phyloP scores from a whole-genome alignment of 2,797 vertebrate species.

The Mionectes olivaceus region DNA sequence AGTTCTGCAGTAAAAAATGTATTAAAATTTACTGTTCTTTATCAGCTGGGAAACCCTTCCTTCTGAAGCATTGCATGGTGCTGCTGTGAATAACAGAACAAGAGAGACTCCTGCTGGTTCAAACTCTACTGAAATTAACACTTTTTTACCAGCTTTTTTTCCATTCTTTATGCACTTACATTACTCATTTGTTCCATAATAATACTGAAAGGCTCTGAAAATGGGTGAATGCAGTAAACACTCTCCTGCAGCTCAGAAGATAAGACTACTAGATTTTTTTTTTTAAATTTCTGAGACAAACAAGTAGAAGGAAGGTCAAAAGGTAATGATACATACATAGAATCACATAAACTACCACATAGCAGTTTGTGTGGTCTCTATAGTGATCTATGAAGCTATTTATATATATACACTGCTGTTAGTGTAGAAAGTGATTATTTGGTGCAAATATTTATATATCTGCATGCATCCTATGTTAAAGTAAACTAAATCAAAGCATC shows the following conservation, averaged over 20 bases:
- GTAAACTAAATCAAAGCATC: neutral
- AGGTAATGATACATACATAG: neutral
- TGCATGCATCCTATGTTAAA: neutral
- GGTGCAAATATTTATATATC: neutral
- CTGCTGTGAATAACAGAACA: constrained; percentile 31
- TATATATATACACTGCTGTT: neutral
- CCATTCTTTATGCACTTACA: neutral
- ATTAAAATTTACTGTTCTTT: constrained; percentile 3
- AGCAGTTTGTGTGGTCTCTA: neutral
- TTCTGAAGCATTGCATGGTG: neutral
- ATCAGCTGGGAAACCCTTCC: neutral
- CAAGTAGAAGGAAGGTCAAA: neutral
- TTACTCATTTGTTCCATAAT: neutral
- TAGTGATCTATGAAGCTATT: neutral
- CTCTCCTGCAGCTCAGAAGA: neutral
- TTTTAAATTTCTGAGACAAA: neutral
- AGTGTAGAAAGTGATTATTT: neutral
- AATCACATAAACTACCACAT: neutral
- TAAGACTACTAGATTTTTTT: neutral
- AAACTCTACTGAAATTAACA: neutral
- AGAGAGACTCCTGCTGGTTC: constrained; percentile 66
- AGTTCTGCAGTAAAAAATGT: constrained; percentile 41
- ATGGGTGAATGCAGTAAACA: neutral
- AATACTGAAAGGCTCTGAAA: neutral
- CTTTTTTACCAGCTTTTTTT: neutral